Evolutionary conservation across 30 jellyfish, hydroid and myxozoan species (phyloP).

Genomic region (Hydractinia symbiolongicarpus): DNA sequence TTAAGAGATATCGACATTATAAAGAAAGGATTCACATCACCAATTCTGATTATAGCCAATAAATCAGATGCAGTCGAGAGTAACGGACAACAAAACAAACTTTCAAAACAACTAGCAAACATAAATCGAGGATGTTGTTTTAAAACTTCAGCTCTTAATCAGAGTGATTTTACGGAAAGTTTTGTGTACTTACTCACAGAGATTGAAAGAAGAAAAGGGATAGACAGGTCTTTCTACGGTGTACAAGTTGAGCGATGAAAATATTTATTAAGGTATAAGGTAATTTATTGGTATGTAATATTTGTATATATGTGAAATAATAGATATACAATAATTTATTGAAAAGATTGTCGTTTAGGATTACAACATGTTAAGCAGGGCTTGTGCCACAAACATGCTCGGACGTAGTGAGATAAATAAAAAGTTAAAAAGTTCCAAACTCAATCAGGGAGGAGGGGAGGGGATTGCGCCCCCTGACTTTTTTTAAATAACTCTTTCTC

Average conservation of each 20-base stretch:
- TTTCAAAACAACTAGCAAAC: conserved; percentile 12
- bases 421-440: no score
- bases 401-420: no score
- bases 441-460: no score
- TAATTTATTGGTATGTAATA: no score
- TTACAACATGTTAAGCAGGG: no score
- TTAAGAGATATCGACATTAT: conserved; percentile 17
- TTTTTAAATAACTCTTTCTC: no score
- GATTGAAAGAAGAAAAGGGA: conserved; percentile 31
- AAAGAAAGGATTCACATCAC: neutral
- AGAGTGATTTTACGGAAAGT: conserved; percentile 13
- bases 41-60: conserved; percentile 28
- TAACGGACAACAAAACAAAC: neutral
- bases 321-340: no score
- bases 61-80: conserved; percentile 17
- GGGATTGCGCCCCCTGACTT: no score
- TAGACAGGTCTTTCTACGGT: conserved; percentile 25
- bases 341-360: no score
- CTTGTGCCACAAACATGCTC: no score
- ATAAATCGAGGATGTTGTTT: conserved; percentile 35
- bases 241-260: conserved; percentile 2
- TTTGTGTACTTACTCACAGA: conserved; percentile 19
- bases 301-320: no score
- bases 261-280: no score
- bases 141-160: neutral